A percentile compares a stretch with the other conserved stretches of the same genome.
These are phyloP conservation scores for Paedocypris sp. DNA, from an alignment of 2,113 vertebrate genomes.

Conservation along the genomic window DNA sequence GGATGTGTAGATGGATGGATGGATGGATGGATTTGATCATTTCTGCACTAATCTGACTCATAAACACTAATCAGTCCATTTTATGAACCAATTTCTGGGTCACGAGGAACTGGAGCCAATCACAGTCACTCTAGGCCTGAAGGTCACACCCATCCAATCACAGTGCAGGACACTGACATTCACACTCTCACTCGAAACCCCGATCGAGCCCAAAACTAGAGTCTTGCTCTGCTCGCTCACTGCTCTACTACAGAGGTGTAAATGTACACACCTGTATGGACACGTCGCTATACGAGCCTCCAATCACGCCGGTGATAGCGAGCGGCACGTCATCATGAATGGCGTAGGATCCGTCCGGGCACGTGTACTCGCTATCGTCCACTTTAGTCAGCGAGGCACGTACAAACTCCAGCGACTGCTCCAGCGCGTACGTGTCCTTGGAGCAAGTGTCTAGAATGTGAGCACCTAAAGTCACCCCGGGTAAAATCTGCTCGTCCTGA, in stretches of 20 bases:
- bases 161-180: too few relatives aligned
- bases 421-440: conserved; percentile 93
- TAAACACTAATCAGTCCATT: too few relatives aligned
- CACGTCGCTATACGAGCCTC: conserved; percentile 95
- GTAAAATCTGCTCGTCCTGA: conserved; percentile 75
- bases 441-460: conserved; percentile 96
- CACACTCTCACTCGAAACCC: too few relatives aligned
- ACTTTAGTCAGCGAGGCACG: conserved; percentile 87
- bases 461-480: conserved; percentile 77
- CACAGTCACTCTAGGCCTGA: too few relatives aligned
- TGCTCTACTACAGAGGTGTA: background rate
- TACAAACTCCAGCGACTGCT: conserved; percentile 95
- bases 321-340: conserved; percentile 82
- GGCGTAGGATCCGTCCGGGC: conserved; percentile 89
- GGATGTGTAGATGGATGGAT: too few relatives aligned
- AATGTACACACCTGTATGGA: conserved; percentile 91
- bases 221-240: too few relatives aligned
- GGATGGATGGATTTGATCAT: too few relatives aligned
- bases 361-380: conserved; percentile 89
- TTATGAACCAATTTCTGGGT: too few relatives aligned
- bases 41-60: too few relatives aligned
- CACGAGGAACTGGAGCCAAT: too few relatives aligned
- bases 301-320: conserved; percentile 89
- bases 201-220: too few relatives aligned
- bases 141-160: too few relatives aligned